These are phyloP conservation scores for Pollenia amentaria DNA, from an alignment of 2,888 invertebrate species.

Conservation along the genomic window DNA sequence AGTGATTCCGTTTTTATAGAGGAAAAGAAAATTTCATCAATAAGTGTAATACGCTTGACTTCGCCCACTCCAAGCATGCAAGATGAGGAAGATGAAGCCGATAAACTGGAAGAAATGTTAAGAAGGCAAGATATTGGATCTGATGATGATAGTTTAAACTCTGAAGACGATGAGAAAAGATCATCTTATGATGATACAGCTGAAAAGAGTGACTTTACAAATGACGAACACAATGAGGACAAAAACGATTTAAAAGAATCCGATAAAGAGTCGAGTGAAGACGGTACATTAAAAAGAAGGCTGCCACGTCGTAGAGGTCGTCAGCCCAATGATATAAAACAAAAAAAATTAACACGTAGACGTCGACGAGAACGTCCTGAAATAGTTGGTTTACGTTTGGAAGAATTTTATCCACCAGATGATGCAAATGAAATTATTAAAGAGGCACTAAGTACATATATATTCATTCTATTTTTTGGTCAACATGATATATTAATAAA, in stretches of 20 bases:
- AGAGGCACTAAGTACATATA: conserved; percentile 83
- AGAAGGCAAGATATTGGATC: conserved; percentile 62
- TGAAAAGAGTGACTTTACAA: conserved; percentile 76
- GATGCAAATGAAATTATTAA: conserved; percentile 85
- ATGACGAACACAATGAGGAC: conserved; percentile 76
- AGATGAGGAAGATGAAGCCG: conserved; percentile 81
- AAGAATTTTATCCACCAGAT: conserved; percentile 87
- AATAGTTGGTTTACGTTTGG: conserved; percentile 88
- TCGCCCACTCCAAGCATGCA: conserved; percentile 84
- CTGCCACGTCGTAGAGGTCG: conserved; percentile 50
- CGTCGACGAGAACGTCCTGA: conserved; percentile 82
- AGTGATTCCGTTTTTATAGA: conserved; percentile 77
- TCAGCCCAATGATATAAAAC: conserved; percentile 60
- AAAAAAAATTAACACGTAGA: conserved; percentile 60
- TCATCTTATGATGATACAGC: conserved; percentile 75
- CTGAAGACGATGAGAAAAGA: conserved; percentile 51
- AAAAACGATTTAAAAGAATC: conserved; percentile 77
- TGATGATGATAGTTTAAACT: conserved; percentile 60
- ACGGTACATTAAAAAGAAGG: conserved; percentile 67
- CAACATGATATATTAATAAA: neutral
- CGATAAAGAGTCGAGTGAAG: conserved; percentile 63
- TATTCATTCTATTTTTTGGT: neutral
- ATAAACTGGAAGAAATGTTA: conserved; percentile 76
- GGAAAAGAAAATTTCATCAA: conserved; percentile 86
- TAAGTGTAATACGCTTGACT: conserved; percentile 87